Evolutionary conservation across 1,140 invertebrate genomes (phyloP).

Genomic region (Mesaphorura yosii): DNA sequence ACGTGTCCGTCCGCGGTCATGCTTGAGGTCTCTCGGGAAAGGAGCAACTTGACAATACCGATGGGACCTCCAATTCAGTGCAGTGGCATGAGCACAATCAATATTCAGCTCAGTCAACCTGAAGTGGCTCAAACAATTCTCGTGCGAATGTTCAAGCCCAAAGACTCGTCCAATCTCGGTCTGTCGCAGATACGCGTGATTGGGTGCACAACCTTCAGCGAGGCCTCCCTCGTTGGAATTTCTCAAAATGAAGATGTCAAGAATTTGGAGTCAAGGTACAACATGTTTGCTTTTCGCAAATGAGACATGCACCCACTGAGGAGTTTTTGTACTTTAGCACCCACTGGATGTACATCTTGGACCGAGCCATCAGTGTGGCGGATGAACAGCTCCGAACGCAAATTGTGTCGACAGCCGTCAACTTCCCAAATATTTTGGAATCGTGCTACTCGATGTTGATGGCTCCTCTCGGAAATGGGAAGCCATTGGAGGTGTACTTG

Average conservation of each 20-base stretch:
- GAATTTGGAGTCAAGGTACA: slow-evolving; percentile 27
- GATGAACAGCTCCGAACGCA: slow-evolving; percentile 12
- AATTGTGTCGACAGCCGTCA: slow-evolving; percentile 44
- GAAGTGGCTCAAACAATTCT: slow-evolving; percentile 54
- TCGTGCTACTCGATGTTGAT: slow-evolving; percentile 61
- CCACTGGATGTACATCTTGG: slow-evolving; percentile 31
- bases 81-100: slow-evolving; percentile 71
- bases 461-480: slow-evolving; percentile 41
- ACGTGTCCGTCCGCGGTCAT: slow-evolving; percentile 82
- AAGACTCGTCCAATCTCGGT: slow-evolving; percentile 75
- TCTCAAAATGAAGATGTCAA: slow-evolving; percentile 25
- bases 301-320: no score
- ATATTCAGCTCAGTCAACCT: slow-evolving; percentile 63
- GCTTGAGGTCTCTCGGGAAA: slow-evolving; percentile 56
- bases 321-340: slow-evolving; percentile 12
- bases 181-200: slow-evolving; percentile 74
- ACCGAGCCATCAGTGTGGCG: slow-evolving; percentile 23
- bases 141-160: slow-evolving; percentile 62
- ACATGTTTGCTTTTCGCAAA: neutral
- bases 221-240: slow-evolving; percentile 36
- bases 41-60: slow-evolving; percentile 42
- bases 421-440: slow-evolving; percentile 53
- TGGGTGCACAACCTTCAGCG: slow-evolving; percentile 63
- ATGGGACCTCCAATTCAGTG: slow-evolving; percentile 61
- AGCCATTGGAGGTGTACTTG: slow-evolving; percentile 33